phyloP scores from a whole-genome alignment of 2,113 vertebrate genomes.

The Caranx ignobilis region DNA sequence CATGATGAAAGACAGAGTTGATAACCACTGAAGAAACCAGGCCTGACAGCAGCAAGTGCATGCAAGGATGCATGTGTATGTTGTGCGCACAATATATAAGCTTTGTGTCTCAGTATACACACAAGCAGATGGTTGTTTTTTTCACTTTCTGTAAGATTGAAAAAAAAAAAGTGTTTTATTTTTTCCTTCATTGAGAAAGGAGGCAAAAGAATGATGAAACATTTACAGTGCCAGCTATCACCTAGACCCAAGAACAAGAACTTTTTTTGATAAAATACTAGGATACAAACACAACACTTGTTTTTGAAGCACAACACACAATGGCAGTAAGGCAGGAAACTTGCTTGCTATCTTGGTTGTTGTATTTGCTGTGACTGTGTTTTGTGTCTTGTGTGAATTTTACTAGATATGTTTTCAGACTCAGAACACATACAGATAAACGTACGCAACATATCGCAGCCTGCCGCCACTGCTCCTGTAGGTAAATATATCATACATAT shows the following conservation, averaged over 20 bases:
- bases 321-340: slow-evolving; percentile 23
- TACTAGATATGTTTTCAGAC: neutral
- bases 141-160: slow-evolving; percentile 29
- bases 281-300: slow-evolving; percentile 34
- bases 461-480: neutral
- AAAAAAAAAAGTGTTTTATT: slow-evolving; percentile 35
- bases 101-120: slow-evolving; percentile 19
- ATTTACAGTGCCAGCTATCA: slow-evolving; percentile 60
- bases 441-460: neutral
- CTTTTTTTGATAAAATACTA: slow-evolving; percentile 42
- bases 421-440: slow-evolving; percentile 7
- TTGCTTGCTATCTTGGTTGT: slow-evolving; percentile 34
- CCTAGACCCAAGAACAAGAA: slow-evolving; percentile 45
- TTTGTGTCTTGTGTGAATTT: slow-evolving; percentile 17
- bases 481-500: slow-evolving; percentile 35
- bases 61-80: neutral
- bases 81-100: neutral
- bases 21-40: slow-evolving; percentile 46
- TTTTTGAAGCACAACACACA: slow-evolving; percentile 33
- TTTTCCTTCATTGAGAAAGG: slow-evolving; percentile 32
- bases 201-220: slow-evolving; percentile 66
- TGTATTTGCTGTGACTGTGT: slow-evolving; percentile 32
- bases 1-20: slow-evolving; percentile 64
- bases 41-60: slow-evolving; percentile 45
- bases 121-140: slow-evolving; percentile 17